These are phyloP conservation scores for Diorhabda elongata DNA, from an alignment of 1,140 invertebrate species.

Conservation along the genomic window DNA sequence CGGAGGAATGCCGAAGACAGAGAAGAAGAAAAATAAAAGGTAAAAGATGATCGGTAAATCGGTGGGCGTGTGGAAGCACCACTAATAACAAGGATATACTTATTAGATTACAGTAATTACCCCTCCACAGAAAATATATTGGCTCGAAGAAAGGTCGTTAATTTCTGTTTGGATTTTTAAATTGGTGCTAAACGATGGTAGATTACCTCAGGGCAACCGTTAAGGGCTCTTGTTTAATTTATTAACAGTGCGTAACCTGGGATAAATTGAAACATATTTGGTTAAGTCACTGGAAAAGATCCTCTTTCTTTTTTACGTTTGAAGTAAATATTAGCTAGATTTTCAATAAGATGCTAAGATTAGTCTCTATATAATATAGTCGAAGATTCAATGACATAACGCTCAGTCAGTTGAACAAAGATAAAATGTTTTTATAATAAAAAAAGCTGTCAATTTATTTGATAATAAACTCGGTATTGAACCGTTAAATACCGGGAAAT, in stretches of 20 bases:
- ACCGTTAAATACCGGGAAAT: too few species aligned
- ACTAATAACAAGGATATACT: conserved; percentile 32
- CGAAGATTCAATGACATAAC: too few species aligned
- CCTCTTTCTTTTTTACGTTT: too few species aligned
- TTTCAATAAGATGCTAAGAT: too few species aligned
- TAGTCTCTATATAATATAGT: too few species aligned
- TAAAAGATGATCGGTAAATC: conserved; percentile 3
- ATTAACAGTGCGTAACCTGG: not conserved
- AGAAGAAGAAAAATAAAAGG: not conserved
- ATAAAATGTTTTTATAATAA: too few species aligned
- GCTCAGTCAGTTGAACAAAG: too few species aligned
- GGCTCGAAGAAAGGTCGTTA: conserved; percentile 4
- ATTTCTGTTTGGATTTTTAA: conserved; percentile 3
- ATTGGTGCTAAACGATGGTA: not conserved
- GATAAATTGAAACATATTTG: too few species aligned
- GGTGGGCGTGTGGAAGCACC: conserved; percentile 34
- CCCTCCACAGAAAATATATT: conserved; percentile 22
- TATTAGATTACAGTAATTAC: conserved; percentile 36
- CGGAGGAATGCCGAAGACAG: not conserved
- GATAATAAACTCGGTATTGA: too few species aligned
- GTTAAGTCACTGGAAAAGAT: too few species aligned
- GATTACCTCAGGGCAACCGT: not conserved
- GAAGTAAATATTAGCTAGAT: too few species aligned
- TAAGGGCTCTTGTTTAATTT: conserved; percentile 2
- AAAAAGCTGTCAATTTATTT: too few species aligned